Evolutionary conservation across 2,888 invertebrate genomes (phyloP).

Genomic region (Caenorhabditis parvicauda): DNA sequence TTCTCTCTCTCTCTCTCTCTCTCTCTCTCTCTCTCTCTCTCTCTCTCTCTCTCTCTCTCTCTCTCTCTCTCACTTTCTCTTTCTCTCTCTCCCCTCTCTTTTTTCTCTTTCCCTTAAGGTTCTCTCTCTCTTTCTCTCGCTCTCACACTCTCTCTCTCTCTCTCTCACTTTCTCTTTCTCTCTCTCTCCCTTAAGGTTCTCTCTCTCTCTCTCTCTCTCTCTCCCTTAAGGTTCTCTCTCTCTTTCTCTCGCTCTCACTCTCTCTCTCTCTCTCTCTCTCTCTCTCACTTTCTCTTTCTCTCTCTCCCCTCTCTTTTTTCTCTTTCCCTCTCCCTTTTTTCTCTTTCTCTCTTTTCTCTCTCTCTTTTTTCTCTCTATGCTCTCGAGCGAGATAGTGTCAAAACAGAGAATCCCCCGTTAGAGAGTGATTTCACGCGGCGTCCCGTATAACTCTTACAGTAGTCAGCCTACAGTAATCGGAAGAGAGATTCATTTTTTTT

Average conservation of each 20-base stretch:
- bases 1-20: constrained; percentile 12
- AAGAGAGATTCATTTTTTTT: too few species aligned
- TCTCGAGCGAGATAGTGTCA: too few species aligned
- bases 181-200: constrained; percentile 1
- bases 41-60: constrained; percentile 10
- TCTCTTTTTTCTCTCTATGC: background rate
- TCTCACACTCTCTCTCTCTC: constrained; percentile 3
- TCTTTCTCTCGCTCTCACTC: background rate
- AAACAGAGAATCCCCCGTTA: too few species aligned
- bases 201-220: constrained; percentile 3
- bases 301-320: constrained; percentile 2
- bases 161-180: constrained; percentile 9
- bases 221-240: constrained; percentile 3
- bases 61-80: constrained; percentile 1
- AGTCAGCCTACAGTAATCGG: too few species aligned
- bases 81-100: constrained; percentile 2
- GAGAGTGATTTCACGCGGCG: too few species aligned
- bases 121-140: constrained; percentile 1
- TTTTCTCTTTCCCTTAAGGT: constrained; percentile 4
- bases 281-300: background rate
- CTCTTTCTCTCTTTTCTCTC: constrained; percentile 6
- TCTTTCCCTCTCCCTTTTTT: constrained; percentile 8
- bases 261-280: background rate
- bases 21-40: constrained; percentile 7
- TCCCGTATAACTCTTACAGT: too few species aligned